These are phyloP conservation scores for Leptodactylus fallax DNA, from an alignment of 2,797 vertebrate genomes.

Conservation along the genomic window DNA sequence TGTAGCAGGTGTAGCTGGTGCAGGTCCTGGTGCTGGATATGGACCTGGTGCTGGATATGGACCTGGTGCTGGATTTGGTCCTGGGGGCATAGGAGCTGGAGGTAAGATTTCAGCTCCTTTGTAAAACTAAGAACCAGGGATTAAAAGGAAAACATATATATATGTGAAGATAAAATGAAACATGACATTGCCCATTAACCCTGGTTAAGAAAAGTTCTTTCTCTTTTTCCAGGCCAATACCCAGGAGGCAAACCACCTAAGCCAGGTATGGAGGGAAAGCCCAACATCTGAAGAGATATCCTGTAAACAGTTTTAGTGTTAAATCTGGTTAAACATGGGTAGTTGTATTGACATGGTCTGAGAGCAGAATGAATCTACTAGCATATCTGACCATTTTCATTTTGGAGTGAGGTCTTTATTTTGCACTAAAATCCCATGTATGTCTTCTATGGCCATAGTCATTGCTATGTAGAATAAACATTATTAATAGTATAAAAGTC, in stretches of 20 bases:
- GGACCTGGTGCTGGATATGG: conserved; percentile 26
- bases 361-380: neutral
- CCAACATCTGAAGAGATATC: neutral
- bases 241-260: conserved; percentile 77
- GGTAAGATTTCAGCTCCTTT: neutral
- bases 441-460: neutral
- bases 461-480: neutral
- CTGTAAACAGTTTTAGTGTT: neutral
- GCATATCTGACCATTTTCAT: neutral
- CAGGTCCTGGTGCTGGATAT: conserved; percentile 4
- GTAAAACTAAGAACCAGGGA: neutral
- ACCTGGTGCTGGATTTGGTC: neutral
- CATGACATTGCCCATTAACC: neutral
- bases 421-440: neutral
- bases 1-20: conserved; percentile 15
- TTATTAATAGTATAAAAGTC: neutral
- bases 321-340: neutral
- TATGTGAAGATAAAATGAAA: neutral
- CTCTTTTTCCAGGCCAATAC: conserved; percentile 64
- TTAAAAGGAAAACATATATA: neutral
- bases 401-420: neutral
- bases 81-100: conserved; percentile 16
- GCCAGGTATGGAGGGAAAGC: conserved; percentile 78
- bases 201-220: neutral
- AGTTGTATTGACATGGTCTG: neutral